These are phyloP conservation scores for Temnothorax curvispinosus DNA, from an alignment of 1,140 invertebrate genomes.

Conservation along the genomic window DNA sequence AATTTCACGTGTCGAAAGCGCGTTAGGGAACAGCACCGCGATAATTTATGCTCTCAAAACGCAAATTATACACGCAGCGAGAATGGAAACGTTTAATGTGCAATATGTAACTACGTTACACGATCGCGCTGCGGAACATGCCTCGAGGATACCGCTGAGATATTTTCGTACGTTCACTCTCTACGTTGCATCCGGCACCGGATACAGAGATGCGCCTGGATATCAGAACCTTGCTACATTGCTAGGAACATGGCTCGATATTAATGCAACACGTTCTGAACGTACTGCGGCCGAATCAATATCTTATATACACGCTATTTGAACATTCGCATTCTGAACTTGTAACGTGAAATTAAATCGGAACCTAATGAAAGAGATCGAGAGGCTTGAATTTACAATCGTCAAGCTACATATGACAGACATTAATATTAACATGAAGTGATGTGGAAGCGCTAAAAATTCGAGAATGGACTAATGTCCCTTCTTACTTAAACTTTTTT, in stretches of 20 bases:
- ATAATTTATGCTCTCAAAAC: slow-evolving; percentile 39
- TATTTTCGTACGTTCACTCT: slow-evolving; percentile 57
- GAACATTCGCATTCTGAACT: slow-evolving; percentile 35
- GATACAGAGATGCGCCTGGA: slow-evolving; percentile 42
- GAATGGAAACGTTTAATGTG: slow-evolving; percentile 56
- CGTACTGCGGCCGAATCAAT: slow-evolving; percentile 18
- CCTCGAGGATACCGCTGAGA: slow-evolving; percentile 48
- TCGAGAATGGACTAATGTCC: neutral
- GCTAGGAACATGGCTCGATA: slow-evolving; percentile 53
- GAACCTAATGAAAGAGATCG: neutral
- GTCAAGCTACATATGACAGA: neutral
- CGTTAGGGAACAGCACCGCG: neutral
- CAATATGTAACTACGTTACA: slow-evolving; percentile 56
- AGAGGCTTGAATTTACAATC: slow-evolving; percentile 17
- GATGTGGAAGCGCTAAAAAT: neutral
- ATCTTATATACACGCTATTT: slow-evolving; percentile 39
- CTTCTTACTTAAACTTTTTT: neutral
- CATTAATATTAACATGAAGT: neutral
- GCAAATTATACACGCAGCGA: slow-evolving; percentile 45
- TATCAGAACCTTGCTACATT: slow-evolving; percentile 49
- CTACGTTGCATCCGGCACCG: slow-evolving; percentile 50
- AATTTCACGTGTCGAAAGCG: neutral
- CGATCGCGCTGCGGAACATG: slow-evolving; percentile 44
- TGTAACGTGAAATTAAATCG: slow-evolving; percentile 10
- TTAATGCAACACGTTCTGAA: slow-evolving; percentile 39